Evolutionary conservation across 1,140 invertebrate genomes (phyloP).

Genomic region (Delia radicum): DNA sequence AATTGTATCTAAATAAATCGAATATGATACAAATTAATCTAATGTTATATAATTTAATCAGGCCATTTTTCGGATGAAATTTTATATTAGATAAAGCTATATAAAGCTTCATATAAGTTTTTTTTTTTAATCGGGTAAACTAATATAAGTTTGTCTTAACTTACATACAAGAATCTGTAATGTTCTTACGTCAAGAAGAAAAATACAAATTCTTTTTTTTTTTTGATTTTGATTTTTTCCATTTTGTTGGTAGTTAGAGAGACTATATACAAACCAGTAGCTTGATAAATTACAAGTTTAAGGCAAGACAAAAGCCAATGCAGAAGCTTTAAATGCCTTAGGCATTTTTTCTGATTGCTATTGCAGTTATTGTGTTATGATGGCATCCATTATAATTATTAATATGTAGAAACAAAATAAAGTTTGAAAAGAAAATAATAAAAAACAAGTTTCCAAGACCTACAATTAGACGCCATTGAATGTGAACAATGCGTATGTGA

Average conservation of each 20-base stretch:
- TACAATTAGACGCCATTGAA: slow-evolving; percentile 20
- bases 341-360: background rate
- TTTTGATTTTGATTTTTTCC: background rate
- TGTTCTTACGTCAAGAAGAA: no score
- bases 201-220: background rate
- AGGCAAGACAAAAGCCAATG: slow-evolving; percentile 10
- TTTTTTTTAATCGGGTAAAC: no score
- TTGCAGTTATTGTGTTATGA: no score
- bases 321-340: slow-evolving; percentile 11
- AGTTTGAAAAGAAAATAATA: background rate
- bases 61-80: no score
- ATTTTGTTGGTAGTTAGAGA: background rate
- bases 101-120: no score
- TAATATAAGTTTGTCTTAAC: no score
- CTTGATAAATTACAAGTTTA: slow-evolving; percentile 6
- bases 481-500: background rate
- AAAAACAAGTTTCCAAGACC: slow-evolving; percentile 1
- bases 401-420: background rate
- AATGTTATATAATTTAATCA: no score
- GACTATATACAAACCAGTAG: slow-evolving; percentile 16
- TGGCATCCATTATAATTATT: background rate
- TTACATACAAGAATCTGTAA: no score
- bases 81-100: no score
- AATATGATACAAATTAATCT: no score
- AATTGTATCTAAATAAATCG: no score